phyloP scores from a whole-genome alignment of 2,797 vertebrate genomes.

The Paramormyrops hopkinsi region DNA sequence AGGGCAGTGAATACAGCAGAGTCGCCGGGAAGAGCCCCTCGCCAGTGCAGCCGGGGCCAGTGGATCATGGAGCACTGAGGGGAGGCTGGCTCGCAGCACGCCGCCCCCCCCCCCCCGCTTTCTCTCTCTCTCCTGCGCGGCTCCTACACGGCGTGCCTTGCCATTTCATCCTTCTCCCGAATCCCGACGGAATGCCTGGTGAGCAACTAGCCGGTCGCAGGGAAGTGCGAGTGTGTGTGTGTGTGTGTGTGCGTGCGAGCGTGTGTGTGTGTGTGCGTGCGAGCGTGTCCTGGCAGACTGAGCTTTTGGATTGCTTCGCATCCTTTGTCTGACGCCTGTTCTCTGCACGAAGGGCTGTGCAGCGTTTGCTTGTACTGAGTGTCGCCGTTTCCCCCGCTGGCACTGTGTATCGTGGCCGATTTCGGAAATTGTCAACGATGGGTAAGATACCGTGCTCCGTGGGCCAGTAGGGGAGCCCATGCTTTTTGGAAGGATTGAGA shows the following conservation, averaged over 20 bases:
- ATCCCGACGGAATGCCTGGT: constrained; percentile 52
- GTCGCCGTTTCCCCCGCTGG: background rate
- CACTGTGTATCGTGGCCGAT: background rate
- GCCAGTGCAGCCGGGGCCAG: background rate
- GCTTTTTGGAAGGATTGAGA: background rate
- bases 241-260: background rate
- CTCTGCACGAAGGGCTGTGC: background rate
- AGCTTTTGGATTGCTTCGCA: background rate
- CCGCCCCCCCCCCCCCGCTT: constrained; percentile 1
- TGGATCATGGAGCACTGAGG: constrained; percentile 29
- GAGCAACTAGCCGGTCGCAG: constrained; percentile 37
- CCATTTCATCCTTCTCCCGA: constrained; percentile 32
- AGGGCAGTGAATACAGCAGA: background rate
- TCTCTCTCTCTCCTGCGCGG: constrained; percentile 18
- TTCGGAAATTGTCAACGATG: background rate
- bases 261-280: background rate
- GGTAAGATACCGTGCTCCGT: background rate
- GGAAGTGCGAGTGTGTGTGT: background rate
- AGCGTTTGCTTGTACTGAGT: background rate
- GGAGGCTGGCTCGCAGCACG: background rate
- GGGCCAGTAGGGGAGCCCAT: background rate
- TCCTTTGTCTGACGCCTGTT: constrained; percentile 6
- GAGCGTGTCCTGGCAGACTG: background rate
- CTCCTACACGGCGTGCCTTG: constrained; percentile 14
- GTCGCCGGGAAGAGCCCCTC: background rate